Evolutionary conservation across 2,113 vertebrate species (phyloP).

Genomic region (Platysteira castanea): DNA sequence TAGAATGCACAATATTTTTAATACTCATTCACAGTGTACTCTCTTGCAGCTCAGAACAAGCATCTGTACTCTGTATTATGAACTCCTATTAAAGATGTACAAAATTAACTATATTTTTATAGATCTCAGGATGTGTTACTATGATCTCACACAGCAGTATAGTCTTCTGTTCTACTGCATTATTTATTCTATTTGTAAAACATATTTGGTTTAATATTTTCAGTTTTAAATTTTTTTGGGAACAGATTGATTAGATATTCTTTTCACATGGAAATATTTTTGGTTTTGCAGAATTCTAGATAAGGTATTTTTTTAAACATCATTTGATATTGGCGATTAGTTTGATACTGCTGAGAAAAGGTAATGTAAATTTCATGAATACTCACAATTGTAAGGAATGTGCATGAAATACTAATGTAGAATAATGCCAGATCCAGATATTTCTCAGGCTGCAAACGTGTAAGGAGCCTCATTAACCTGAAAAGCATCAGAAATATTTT

Average conservation of each 20-base stretch:
- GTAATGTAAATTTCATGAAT: slow-evolving; percentile 38
- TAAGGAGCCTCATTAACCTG: neutral
- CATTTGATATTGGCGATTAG: slow-evolving; percentile 31
- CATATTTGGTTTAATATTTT: neutral
- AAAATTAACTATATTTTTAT: slow-evolving; percentile 16
- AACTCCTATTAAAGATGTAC: neutral
- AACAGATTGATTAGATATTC: neutral
- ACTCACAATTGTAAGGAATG: slow-evolving; percentile 27
- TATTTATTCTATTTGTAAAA: slow-evolving; percentile 24
- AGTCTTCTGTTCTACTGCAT: slow-evolving; percentile 27
- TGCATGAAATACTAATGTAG: slow-evolving; percentile 41
- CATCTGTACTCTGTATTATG: neutral
- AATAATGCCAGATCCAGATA: neutral
- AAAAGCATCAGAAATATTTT: neutral
- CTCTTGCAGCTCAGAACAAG: neutral
- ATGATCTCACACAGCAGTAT: neutral
- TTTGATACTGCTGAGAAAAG: slow-evolving; percentile 38
- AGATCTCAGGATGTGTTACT: neutral
- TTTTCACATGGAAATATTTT: slow-evolving; percentile 8
- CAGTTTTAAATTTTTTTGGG: neutral
- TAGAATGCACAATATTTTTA: slow-evolving; percentile 5
- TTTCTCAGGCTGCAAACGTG: neutral
- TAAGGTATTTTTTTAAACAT: neutral
- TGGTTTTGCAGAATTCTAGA: neutral
- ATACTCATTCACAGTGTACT: neutral